Base-by-base conservation (phyloP, 2,888 invertebrate species). In the Phrixothrix hirtus region DNA sequence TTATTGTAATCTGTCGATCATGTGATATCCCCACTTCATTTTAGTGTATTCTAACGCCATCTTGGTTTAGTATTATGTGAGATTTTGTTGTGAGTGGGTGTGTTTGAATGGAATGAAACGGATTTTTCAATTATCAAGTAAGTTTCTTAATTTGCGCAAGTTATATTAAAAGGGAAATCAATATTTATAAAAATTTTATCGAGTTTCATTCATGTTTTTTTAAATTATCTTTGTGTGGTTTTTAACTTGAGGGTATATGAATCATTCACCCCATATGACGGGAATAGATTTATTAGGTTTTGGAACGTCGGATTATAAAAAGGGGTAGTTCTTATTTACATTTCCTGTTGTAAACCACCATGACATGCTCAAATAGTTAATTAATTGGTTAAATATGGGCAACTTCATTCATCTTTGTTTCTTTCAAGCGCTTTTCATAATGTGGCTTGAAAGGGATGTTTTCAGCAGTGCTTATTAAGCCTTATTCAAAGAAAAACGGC, bases 41-140 rank as follows among this genome's bases (percentile, higher is more conserved):
- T 51, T 58, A 50, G 52, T n/a, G 44, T 21, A 13, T 13, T 26
- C 11, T 35, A 57, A 54, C 64, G 64, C 64, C 65, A 60, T 64
- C 64, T 65, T 57, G 25, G 52, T 45, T 60, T 63, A 70, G 71
- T 72, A 62, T 61, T 52, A 63, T 57, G 60, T 46, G 61, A 65
- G 65, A 59, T 57, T 44, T 59, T 45, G 58, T 57, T 44, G 67
- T 65, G 71, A 59, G 69, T 69, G 68, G 72, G 69, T 71, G 70
- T 62, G 64, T 67, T 62, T 59, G 42, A 41, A 57, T 43, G 39
- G 43, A 50, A 54, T 63, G 58, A 56, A 60, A 62, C 63, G 68
- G 68, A 69, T 69, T 65, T 64, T 61, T 65, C 54, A 62, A 60
- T 61, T 62, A 54, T 51, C 64, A 42, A 66, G 70, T 69, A 67